Evolutionary conservation across 2,888 invertebrate genomes (phyloP).

Genomic region (Sisyra terminalis): DNA sequence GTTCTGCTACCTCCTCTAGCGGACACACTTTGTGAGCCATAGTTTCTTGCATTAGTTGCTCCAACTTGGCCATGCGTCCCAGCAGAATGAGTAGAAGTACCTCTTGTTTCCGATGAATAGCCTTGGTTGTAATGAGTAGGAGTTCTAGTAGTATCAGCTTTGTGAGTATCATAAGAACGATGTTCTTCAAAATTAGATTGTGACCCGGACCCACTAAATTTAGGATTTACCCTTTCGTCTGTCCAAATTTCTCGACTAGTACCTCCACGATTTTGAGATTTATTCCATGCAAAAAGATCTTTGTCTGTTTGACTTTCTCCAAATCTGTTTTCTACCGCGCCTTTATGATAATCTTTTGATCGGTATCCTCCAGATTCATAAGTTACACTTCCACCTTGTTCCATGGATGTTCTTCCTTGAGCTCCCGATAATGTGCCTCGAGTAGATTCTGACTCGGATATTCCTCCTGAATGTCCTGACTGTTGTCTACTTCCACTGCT

Average conservation of each 20-base stretch:
- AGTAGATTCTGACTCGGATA: background rate
- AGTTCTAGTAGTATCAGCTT: too few species aligned
- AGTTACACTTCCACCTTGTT: constrained; percentile 10
- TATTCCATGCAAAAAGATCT: constrained; percentile 6
- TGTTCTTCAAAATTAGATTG: too few species aligned
- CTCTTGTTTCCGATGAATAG: too few species aligned
- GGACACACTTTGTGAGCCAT: background rate
- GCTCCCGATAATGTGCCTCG: background rate
- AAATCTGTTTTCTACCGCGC: background rate
- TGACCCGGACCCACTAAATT: background rate
- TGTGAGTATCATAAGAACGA: too few species aligned
- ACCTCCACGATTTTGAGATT: background rate
- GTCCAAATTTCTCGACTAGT: constrained; percentile 1
- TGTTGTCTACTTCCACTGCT: constrained; percentile 9
- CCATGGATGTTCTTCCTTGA: background rate
- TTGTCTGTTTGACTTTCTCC: background rate
- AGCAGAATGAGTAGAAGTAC: background rate
- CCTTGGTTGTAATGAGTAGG: too few species aligned
- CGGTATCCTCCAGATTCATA: constrained; percentile 11
- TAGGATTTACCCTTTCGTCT: constrained; percentile 12
- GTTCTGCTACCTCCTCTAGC: constrained; percentile 8
- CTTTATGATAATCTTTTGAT: constrained; percentile 13
- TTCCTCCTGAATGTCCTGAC: constrained; percentile 6
- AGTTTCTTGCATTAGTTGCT: background rate
- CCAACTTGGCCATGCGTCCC: constrained; percentile 1